These are phyloP conservation scores for Arctocebus calabarensis DNA, from an alignment of 2,797 vertebrate species.

Conservation along the genomic window DNA sequence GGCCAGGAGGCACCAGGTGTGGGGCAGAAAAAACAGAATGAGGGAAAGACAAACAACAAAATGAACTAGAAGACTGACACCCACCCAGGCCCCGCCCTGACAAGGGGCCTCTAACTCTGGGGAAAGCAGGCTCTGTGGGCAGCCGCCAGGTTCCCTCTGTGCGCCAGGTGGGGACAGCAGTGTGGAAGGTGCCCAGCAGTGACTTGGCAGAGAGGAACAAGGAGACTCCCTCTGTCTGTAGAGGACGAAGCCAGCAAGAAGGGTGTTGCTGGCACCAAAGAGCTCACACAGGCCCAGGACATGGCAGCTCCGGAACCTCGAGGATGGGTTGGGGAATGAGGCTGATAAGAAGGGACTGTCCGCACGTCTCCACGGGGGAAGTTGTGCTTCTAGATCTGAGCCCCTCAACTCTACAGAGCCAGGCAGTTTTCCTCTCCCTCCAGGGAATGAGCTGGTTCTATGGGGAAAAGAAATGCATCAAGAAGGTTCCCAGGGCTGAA, in stretches of 20 bases:
- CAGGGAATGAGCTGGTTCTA: not conserved
- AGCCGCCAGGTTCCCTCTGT: rapidly evolving
- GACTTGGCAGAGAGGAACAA: no score
- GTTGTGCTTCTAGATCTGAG: not conserved
- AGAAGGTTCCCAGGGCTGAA: no score
- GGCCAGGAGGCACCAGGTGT: rapidly evolving
- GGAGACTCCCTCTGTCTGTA: no score
- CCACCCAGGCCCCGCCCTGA: no score
- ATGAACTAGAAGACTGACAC: not conserved
- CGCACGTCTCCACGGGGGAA: not conserved
- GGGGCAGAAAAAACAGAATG: not conserved
- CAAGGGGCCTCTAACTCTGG: not conserved
- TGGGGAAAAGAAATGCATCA: not conserved
- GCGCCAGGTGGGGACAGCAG: rapidly evolving
- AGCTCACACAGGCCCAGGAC: not conserved
- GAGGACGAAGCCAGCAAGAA: not conserved
- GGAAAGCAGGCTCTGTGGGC: not conserved
- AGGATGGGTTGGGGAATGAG: not conserved
- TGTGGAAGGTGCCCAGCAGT: no score
- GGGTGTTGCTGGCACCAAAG: no score
- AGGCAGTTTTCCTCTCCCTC: no score
- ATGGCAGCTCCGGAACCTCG: not conserved
- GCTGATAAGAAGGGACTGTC: not conserved
- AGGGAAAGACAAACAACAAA: no score
- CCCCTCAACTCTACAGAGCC: not conserved